phyloP scores from a whole-genome alignment of 2,888 invertebrate genomes.

The Opisthograptis luteolata region DNA sequence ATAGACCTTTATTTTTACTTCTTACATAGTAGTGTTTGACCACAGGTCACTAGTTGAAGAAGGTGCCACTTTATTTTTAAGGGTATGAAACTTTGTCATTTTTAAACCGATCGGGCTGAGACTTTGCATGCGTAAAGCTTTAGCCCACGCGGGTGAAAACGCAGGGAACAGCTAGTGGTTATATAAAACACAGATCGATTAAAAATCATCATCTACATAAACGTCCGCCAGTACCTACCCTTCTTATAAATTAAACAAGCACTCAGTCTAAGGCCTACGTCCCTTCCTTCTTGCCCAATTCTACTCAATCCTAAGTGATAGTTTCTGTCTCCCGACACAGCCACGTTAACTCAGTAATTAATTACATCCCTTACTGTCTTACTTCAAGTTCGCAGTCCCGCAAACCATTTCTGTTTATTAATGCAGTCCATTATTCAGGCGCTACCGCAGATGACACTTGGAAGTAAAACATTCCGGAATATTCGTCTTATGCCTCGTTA shows the following conservation, averaged over 20 bases:
- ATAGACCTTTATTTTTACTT: no score
- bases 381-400: slow-evolving; percentile 59
- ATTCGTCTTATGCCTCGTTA: slow-evolving; percentile 68
- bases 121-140: no score
- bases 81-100: no score
- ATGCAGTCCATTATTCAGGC: slow-evolving; percentile 76
- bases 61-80: no score
- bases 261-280: slow-evolving; percentile 38
- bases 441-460: slow-evolving; percentile 76
- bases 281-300: slow-evolving; percentile 42
- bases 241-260: slow-evolving; percentile 30
- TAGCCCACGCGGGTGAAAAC: no score
- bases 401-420: slow-evolving; percentile 76
- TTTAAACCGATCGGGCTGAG: no score
- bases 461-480: slow-evolving; percentile 67
- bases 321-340: slow-evolving; percentile 58
- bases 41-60: no score
- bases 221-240: no score
- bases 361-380: slow-evolving; percentile 55
- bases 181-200: no score
- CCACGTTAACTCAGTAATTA: slow-evolving; percentile 61
- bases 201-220: no score
- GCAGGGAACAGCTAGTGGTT: no score
- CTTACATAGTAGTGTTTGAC: no score
- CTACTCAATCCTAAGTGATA: slow-evolving; percentile 63